Conservation (phyloP, 2,113 vertebrate genomes). For the Rhinoderma darwinii region DNA sequence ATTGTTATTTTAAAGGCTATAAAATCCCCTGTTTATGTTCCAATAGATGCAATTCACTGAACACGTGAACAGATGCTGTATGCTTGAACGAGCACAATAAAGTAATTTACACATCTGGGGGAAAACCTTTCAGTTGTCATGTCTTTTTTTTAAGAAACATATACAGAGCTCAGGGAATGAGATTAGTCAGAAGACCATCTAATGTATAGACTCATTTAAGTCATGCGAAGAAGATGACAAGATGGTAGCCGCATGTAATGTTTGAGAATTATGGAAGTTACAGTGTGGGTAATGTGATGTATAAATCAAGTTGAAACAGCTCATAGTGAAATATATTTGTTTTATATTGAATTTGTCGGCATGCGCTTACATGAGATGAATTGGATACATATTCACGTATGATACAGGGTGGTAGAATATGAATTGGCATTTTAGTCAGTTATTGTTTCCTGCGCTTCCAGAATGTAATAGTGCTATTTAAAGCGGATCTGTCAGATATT, state of each 20-base stretch:
- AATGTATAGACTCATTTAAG: neutral
- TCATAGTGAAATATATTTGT: no score
- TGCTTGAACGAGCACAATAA: constrained; percentile 14
- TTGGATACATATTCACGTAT: no score
- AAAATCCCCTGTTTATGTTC: neutral
- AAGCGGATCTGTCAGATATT: no score
- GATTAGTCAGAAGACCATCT: neutral
- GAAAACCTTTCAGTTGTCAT: neutral
- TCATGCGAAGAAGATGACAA: neutral
- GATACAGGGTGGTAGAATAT: no score
- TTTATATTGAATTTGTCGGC: no score
- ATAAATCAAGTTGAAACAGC: no score
- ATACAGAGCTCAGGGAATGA: neutral
- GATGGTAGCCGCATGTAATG: neutral
- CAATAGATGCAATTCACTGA: neutral
- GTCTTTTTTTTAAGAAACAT: neutral
- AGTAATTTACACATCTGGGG: neutral
- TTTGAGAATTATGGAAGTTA: neutral
- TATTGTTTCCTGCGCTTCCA: no score
- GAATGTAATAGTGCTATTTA: no score
- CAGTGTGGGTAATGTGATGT: neutral
- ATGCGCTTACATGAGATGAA: no score
- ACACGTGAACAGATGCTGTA: neutral
- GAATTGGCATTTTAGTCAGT: no score
- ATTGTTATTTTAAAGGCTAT: neutral